Evolutionary conservation across 2,888 invertebrate species (phyloP), one percentile per base, ranked within the genome.

Genomic region (Melikaiella ostensackeni): DNA sequence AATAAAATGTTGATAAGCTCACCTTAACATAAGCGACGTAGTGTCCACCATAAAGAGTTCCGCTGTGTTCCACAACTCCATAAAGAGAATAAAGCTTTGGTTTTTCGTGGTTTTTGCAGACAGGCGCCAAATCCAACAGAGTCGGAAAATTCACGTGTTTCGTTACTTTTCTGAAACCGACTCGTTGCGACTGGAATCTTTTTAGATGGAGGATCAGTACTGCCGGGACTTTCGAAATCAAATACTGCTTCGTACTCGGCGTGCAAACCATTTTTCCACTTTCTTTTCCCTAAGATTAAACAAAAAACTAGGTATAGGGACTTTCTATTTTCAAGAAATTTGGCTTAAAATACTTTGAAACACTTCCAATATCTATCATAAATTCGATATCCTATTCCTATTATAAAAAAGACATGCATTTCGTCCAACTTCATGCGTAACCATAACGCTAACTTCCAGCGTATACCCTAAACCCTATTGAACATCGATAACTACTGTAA

Each of bases 1-100:
- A 42, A 42, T 42, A 42, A 42, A 9, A 16, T 16, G 24, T 7
- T 11, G 55, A 4, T n/a, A 75, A 38, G 75, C 46, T 85, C 75
- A 97, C 96, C 93, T 98, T 98, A 2, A 99, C 97, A 88, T 98
- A 99, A 8, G 99, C 98, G 1, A 98, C 97, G 89, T 99, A 99
- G 89, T 97, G 96, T 35, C 97, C 96, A 50, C 98, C 97, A 88
- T 96, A 96, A 91, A 99, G 94, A 5, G 96, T 95, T 0, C 99
- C 99, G 75, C 96, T 96, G 90, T 99, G 99, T 89, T 98, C 98
- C 3, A 99, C 98, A 0, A 99, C 95, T 0, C 98, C 99, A 87
- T 98, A 99, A 75, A 99, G 92, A 0, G 97, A 95, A 91, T 99
- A 99, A 38, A 97, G 91, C 74, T 85, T 87, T 86, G 93, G 93